Conservation (phyloP, 2,113 vertebrate species). For the Tachysurus fulvidraco region DNA sequence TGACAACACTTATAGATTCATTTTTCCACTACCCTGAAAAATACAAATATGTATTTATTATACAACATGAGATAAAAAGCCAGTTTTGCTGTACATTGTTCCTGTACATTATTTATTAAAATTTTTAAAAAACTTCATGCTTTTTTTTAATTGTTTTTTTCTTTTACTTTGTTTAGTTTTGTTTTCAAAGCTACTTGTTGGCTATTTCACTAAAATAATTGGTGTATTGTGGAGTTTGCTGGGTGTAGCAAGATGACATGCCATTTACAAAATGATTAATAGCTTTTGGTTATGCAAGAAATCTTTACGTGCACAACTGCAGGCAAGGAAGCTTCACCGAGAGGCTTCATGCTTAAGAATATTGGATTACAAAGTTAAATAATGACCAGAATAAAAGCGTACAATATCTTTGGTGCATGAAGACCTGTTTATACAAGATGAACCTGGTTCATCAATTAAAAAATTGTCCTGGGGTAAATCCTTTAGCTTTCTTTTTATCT, state of each 20-base stretch:
- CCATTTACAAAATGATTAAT: constrained; percentile 16
- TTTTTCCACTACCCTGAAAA: not conserved
- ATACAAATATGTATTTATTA: not conserved
- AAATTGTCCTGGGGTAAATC: too few relatives aligned
- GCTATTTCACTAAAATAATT: not conserved
- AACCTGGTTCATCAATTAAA: not conserved
- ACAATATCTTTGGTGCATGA: not conserved
- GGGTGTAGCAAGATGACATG: not conserved
- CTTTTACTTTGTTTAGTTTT: not conserved
- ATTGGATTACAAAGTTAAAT: constrained; percentile 4
- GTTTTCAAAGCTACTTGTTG: not conserved
- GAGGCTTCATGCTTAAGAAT: not conserved
- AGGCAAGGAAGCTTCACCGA: not conserved
- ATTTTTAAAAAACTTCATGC: not conserved
- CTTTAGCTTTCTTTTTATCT: not conserved
- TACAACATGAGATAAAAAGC: not conserved
- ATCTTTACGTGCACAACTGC: constrained; percentile 20
- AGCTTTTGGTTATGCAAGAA: not conserved
- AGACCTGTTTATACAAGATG: not conserved
- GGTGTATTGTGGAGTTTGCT: not conserved
- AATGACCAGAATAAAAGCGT: constrained; percentile 2
- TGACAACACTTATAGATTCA: too few relatives aligned
- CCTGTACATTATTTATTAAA: not conserved
- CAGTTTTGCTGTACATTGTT: not conserved
- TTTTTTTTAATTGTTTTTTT: too few relatives aligned